Percentiles rank a stretch among this genome's conserved stretches.
These are phyloP conservation scores for Hoplostethus mediterraneus DNA, from an alignment of 2,797 vertebrate species.

Conservation along the genomic window DNA sequence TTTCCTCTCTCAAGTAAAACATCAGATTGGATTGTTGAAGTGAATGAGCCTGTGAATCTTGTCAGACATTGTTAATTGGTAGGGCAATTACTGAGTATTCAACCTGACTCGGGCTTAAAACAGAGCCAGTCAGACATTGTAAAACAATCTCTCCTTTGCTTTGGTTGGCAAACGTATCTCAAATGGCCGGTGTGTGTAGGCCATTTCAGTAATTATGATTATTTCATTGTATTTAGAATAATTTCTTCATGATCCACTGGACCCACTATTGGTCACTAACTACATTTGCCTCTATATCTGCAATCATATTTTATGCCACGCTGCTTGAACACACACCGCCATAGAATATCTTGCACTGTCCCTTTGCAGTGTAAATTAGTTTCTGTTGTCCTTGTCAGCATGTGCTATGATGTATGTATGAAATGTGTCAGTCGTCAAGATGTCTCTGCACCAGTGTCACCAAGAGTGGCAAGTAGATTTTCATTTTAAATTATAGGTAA, in stretches of 20 bases:
- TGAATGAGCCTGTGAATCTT: constrained; percentile 10
- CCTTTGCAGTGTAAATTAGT: not conserved
- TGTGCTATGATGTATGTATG: not conserved
- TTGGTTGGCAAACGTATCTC: not conserved
- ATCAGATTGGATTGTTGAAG: constrained; percentile 14
- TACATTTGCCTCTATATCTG: too few species aligned
- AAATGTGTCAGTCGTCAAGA: not conserved
- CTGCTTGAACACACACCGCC: not conserved
- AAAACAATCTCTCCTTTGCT: constrained; percentile 9
- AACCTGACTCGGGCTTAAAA: constrained; percentile 10
- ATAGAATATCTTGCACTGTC: not conserved
- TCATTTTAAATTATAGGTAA: not conserved
- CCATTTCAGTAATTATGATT: constrained; percentile 7
- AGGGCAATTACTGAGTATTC: constrained; percentile 20
- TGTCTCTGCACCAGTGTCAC: too few species aligned
- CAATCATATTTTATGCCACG: not conserved
- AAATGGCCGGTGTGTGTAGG: constrained; percentile 15
- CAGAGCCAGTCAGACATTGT: constrained; percentile 10
- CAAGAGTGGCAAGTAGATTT: not conserved
- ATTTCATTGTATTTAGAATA: not conserved
- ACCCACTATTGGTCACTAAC: too few species aligned
- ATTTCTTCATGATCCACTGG: not conserved
- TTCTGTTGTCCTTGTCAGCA: not conserved
- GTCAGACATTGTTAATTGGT: not conserved
- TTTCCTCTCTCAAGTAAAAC: constrained; percentile 9